Conservation (phyloP, 23 tunicate genomes). For the Halocynthia roretzi region DNA sequence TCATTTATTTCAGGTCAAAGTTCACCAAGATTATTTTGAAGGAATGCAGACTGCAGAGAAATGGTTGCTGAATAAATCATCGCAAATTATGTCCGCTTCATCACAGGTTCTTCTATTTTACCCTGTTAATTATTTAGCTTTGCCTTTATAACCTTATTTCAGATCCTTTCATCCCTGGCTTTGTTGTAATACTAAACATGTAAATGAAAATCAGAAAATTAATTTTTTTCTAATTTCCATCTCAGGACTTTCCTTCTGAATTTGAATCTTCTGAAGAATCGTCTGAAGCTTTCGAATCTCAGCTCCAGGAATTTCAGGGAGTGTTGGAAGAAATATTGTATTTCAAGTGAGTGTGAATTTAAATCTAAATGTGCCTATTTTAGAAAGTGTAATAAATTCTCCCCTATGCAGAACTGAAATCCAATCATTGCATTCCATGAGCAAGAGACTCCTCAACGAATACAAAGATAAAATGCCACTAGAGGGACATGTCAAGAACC, state of each 20-base stretch:
- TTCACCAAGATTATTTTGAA: constrained; percentile 85
- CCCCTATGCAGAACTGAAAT: constrained; percentile 31
- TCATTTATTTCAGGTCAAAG: constrained; percentile 47
- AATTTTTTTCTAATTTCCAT: background rate
- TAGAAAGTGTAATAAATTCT: no score
- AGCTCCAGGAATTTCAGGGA: constrained; percentile 44
- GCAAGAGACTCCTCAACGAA: constrained; percentile 34
- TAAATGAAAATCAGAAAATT: background rate
- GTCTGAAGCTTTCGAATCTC: constrained; percentile 31
- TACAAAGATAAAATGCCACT: constrained; percentile 46
- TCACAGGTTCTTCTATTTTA: constrained; percentile 34
- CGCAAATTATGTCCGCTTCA: constrained; percentile 54
- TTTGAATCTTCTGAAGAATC: constrained; percentile 19
- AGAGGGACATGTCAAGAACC: constrained; percentile 37
- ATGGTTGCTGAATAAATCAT: constrained; percentile 75
- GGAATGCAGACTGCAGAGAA: constrained; percentile 82
- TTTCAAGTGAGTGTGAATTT: constrained; percentile 13
- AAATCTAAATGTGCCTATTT: background rate
- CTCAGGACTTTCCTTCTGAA: constrained; percentile 24
- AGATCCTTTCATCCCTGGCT: no score
- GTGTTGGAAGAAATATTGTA: constrained; percentile 46
- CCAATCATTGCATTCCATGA: constrained; percentile 18
- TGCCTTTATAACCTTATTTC: no score
- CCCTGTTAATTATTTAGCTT: no score
- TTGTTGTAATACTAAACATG: background rate